Percentiles rank a stretch among this genome's conserved stretches.
Evolutionary conservation across 2,888 invertebrate genomes (phyloP).

Genomic region (Anoplius nigerrimus): DNA sequence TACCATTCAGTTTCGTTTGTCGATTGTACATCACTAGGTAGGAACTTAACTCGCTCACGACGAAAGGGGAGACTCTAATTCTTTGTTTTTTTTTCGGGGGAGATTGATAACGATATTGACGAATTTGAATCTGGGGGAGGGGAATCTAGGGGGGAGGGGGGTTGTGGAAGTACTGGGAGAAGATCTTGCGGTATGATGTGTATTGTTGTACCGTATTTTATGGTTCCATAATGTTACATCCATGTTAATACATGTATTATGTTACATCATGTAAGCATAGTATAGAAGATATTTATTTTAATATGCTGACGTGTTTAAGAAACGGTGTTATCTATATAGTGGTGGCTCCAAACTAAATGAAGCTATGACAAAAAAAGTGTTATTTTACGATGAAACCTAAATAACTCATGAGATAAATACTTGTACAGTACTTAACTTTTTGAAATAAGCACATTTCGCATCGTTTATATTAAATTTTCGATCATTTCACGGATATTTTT

Average conservation of each 20-base stretch:
- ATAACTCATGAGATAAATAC: constrained; percentile 24
- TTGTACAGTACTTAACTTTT: constrained; percentile 50
- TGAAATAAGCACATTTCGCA: constrained; percentile 35
- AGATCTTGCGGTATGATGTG: constrained; percentile 25
- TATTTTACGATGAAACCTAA: constrained; percentile 29
- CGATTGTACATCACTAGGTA: constrained; percentile 46
- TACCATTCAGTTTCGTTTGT: constrained; percentile 16
- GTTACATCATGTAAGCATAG: constrained; percentile 65
- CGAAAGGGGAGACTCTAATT: constrained; percentile 24
- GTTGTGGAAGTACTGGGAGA: no score
- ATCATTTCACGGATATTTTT: constrained; percentile 43
- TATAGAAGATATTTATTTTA: constrained; percentile 73
- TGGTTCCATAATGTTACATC: constrained; percentile 64
- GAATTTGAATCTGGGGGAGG: neutral
- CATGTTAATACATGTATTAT: constrained; percentile 63
- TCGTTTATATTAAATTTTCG: constrained; percentile 33
- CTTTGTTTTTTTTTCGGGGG: neutral
- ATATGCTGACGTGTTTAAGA: constrained; percentile 63
- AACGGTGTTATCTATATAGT: constrained; percentile 61
- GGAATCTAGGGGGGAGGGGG: no score
- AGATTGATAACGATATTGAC: constrained; percentile 25
- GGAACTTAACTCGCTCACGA: constrained; percentile 47
- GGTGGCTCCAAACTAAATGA: constrained; percentile 57
- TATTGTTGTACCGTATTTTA: constrained; percentile 36
- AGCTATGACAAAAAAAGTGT: constrained; percentile 30